phyloP scores from a whole-genome alignment of 1,140 invertebrate genomes.

The Palaemon carinicauda region DNA sequence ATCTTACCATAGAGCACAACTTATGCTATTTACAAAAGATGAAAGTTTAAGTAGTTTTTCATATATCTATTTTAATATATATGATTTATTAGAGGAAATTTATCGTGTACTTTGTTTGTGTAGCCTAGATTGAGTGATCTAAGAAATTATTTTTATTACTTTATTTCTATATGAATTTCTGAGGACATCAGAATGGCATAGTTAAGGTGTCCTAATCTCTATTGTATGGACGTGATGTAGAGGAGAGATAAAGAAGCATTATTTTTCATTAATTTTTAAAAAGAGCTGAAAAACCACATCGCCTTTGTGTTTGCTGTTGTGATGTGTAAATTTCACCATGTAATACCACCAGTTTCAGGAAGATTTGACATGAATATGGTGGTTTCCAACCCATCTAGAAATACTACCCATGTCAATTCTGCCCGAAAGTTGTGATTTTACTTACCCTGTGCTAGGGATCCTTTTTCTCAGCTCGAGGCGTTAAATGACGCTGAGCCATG shows the following conservation, averaged over 20 bases:
- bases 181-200: constrained; percentile 47
- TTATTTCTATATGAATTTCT: constrained; percentile 56
- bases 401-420: neutral
- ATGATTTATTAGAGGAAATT: constrained; percentile 58
- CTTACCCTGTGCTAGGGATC: constrained; percentile 14
- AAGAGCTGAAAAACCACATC: constrained; percentile 46
- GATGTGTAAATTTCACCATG: constrained; percentile 18
- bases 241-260: constrained; percentile 38
- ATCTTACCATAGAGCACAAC: constrained; percentile 56
- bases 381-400: neutral
- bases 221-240: constrained; percentile 48
- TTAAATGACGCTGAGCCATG: constrained; percentile 32
- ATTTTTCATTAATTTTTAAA: constrained; percentile 54
- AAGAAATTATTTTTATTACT: constrained; percentile 58
- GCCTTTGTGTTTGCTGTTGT: constrained; percentile 55
- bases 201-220: constrained; percentile 46
- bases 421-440: constrained; percentile 22
- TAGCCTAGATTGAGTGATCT: constrained; percentile 57
- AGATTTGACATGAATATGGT: neutral
- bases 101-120: constrained; percentile 58
- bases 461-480: constrained; percentile 44
- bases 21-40: constrained; percentile 56
- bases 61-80: constrained; percentile 59
- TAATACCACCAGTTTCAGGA: neutral
- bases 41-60: constrained; percentile 58